A percentile compares a stretch with the other conserved stretches of the same genome.
Evolutionary conservation across 2,888 invertebrate species (phyloP).

Genomic region (Clistopyga incitator): DNA sequence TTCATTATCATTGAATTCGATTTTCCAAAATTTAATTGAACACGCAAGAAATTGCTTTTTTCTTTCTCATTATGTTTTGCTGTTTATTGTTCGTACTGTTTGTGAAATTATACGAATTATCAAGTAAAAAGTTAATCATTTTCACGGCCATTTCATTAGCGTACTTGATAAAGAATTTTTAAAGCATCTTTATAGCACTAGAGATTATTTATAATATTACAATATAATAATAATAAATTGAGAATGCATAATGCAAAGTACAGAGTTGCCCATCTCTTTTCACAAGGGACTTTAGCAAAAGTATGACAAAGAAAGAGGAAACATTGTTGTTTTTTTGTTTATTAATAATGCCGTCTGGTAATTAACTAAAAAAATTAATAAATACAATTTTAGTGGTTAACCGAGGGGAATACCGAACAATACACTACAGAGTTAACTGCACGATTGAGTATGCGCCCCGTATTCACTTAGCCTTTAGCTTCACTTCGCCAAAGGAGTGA

Average conservation of each 20-base stretch:
- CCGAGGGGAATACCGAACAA: constrained; percentile 33
- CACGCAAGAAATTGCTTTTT: not conserved
- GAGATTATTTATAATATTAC: not conserved
- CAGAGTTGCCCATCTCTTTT: constrained; percentile 15
- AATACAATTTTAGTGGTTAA: constrained; percentile 50
- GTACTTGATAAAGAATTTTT: too few species aligned
- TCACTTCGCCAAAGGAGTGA: constrained; percentile 61
- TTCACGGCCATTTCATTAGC: too few species aligned
- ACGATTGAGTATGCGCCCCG: constrained; percentile 38
- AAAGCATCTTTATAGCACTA: too few species aligned
- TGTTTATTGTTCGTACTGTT: too few species aligned
- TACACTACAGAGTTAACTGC: constrained; percentile 50
- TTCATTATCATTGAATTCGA: not conserved
- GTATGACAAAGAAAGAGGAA: constrained; percentile 37
- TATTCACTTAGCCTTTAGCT: constrained; percentile 63
- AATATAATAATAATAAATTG: not conserved
- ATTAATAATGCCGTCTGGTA: constrained; percentile 55
- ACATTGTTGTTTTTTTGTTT: not conserved
- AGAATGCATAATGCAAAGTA: not conserved
- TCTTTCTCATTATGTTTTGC: not conserved
- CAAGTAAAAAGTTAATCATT: too few species aligned
- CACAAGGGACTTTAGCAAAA: constrained; percentile 55
- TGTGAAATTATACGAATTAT: too few species aligned
- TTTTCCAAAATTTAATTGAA: not conserved
- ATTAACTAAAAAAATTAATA: constrained; percentile 57